Conservation (phyloP, 2,888 invertebrate species). For the Athrips mouffetella region DNA sequence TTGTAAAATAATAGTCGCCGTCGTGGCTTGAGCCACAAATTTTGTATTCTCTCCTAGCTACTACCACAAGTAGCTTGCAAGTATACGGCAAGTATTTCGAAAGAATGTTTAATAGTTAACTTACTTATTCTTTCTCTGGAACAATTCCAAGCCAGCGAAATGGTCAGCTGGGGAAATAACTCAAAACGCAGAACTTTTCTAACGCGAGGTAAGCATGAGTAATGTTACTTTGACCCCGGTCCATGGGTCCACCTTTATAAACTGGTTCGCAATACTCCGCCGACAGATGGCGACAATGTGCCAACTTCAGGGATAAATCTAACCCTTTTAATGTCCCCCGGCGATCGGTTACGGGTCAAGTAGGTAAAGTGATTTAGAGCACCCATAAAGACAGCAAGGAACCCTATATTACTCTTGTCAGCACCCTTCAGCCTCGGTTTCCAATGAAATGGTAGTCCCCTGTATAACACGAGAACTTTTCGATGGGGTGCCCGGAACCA, state of each 20-base stretch:
- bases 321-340: constrained; percentile 70
- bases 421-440: constrained; percentile 50
- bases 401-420: constrained; percentile 62
- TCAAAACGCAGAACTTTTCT: neutral
- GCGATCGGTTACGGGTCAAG: constrained; percentile 69
- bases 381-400: constrained; percentile 63
- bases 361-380: constrained; percentile 68
- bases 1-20: too few species aligned
- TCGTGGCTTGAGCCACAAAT: too few species aligned
- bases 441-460: constrained; percentile 48
- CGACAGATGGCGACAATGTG: constrained; percentile 69
- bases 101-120: neutral
- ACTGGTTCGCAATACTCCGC: constrained; percentile 39
- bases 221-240: constrained; percentile 20
- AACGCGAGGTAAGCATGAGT: constrained; percentile 2
- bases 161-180: constrained; percentile 1
- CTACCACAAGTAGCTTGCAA: too few species aligned
- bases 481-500: constrained; percentile 24
- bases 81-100: too few species aligned
- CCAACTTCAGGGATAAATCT: constrained; percentile 73
- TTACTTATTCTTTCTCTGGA: neutral
- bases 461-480: constrained; percentile 31
- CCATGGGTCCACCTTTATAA: constrained; percentile 56
- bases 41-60: too few species aligned
- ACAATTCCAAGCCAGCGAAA: neutral